phyloP scores from a whole-genome alignment of 2,113 vertebrate genomes.

The Corydoras maculifer region DNA sequence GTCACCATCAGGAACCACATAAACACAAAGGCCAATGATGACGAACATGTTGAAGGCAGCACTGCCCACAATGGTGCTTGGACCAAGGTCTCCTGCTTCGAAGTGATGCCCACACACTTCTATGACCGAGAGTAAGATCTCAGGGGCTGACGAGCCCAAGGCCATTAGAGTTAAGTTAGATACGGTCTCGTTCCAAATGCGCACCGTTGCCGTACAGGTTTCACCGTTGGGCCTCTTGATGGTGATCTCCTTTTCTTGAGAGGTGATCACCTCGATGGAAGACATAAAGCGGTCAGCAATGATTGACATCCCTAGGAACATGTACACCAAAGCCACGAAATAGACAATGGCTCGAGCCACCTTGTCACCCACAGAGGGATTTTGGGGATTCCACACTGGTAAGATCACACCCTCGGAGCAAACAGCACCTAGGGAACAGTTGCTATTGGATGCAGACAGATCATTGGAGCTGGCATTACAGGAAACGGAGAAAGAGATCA shows the following conservation, averaged over 20 bases:
- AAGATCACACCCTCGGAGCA: slow-evolving; percentile 73
- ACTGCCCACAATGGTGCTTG: slow-evolving; percentile 78
- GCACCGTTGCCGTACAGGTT: slow-evolving; percentile 70
- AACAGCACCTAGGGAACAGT: slow-evolving; percentile 55
- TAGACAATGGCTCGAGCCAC: slow-evolving; percentile 78
- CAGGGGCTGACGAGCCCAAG: slow-evolving; percentile 73
- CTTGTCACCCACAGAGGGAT: slow-evolving; percentile 75
- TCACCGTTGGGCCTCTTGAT: slow-evolving; percentile 72
- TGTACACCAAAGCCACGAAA: slow-evolving; percentile 75
- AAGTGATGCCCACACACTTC: slow-evolving; percentile 76
- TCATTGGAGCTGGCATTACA: slow-evolving; percentile 39
- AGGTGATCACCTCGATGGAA: slow-evolving; percentile 78
- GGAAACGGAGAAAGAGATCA: slow-evolving; percentile 47
- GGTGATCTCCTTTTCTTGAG: slow-evolving; percentile 76
- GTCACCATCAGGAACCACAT: slow-evolving; percentile 74
- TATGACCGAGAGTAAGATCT: slow-evolving; percentile 77
- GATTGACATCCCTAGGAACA: slow-evolving; percentile 81
- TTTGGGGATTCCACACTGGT: slow-evolving; percentile 75
- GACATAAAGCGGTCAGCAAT: slow-evolving; percentile 80
- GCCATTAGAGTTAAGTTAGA: slow-evolving; percentile 81
- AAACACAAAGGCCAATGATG: slow-evolving; percentile 76
- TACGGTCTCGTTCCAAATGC: slow-evolving; percentile 80
- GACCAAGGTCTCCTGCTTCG: slow-evolving; percentile 67
- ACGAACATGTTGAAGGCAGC: slow-evolving; percentile 82
- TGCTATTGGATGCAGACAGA: slow-evolving; percentile 22